Percentiles rank a stretch among this genome's conserved stretches.
Evolutionary conservation across 35 echinoderm and acorn worm species (phyloP).

Genomic region (Holothuria glaberrima): DNA sequence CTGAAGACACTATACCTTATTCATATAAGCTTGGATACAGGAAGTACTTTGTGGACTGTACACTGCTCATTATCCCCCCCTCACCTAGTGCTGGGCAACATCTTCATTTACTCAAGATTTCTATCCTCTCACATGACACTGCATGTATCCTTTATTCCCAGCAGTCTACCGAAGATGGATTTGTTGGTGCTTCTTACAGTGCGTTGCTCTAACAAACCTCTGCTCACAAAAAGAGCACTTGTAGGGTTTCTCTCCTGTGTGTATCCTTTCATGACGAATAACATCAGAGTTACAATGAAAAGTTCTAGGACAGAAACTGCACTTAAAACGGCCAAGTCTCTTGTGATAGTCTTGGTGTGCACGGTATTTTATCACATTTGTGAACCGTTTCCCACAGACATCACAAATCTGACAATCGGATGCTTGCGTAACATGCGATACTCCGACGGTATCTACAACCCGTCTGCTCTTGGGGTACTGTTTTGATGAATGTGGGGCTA

Average conservation of each 20-base stretch:
- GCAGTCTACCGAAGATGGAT: conserved; percentile 21
- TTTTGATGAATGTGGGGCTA: too few species aligned
- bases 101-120: too few species aligned
- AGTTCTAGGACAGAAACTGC: conserved; percentile 5
- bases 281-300: conserved; percentile 14
- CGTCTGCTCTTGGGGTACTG: too few species aligned
- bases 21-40: too few species aligned
- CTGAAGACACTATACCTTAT: too few species aligned
- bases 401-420: neutral
- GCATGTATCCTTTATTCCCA: too few species aligned
- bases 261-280: conserved; percentile 21
- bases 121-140: too few species aligned
- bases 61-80: too few species aligned
- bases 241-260: conserved; percentile 54
- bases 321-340: conserved; percentile 32
- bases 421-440: too few species aligned
- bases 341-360: conserved; percentile 29
- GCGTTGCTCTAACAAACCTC: conserved; percentile 17
- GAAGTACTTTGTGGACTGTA: too few species aligned
- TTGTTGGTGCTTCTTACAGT: conserved; percentile 2
- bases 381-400: conserved; percentile 39
- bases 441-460: too few species aligned
- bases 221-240: conserved; percentile 36
- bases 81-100: too few species aligned
- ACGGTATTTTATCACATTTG: neutral